Conservation (phyloP, 2,113 vertebrate species). For the Etheostoma cragini region DNA sequence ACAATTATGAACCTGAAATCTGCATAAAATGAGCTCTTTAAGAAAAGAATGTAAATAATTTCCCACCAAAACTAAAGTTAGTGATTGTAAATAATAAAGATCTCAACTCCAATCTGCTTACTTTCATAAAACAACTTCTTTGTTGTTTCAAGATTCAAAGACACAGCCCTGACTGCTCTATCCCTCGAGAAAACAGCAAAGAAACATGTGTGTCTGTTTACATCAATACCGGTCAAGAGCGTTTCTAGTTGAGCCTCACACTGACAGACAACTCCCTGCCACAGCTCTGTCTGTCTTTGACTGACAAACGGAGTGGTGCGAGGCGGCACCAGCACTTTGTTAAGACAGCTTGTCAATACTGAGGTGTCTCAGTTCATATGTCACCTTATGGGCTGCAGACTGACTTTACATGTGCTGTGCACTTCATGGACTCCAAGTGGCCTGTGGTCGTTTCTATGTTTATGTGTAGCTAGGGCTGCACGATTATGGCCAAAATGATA, state of each 20-base stretch:
- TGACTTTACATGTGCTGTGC: constrained; percentile 26
- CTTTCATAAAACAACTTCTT: not conserved
- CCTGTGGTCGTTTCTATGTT: not conserved
- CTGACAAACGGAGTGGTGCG: constrained; percentile 63
- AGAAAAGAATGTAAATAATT: no score
- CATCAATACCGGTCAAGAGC: constrained; percentile 36
- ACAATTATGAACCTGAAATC: no score
- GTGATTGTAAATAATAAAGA: constrained; percentile 9
- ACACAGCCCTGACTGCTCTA: not conserved
- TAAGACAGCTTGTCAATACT: constrained; percentile 65
- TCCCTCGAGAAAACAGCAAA: constrained; percentile 12
- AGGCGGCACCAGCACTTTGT: constrained; percentile 35
- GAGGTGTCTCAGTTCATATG: constrained; percentile 55
- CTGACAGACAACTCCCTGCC: constrained; percentile 54
- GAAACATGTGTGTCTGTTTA: constrained; percentile 33
- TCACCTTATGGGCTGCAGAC: constrained; percentile 26
- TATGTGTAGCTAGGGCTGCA: no score
- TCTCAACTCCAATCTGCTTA: constrained; percentile 2
- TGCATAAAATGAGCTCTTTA: no score
- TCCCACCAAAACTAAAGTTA: not conserved
- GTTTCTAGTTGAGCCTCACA: constrained; percentile 32
- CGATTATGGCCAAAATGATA: no score
- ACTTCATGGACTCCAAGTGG: not conserved
- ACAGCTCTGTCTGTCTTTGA: constrained; percentile 32
- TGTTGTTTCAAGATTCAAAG: constrained; percentile 21